Evolutionary conservation across 2,888 invertebrate species (phyloP), one percentile per base, ranked within the genome.

Genomic region (Quadriops clusia): DNA sequence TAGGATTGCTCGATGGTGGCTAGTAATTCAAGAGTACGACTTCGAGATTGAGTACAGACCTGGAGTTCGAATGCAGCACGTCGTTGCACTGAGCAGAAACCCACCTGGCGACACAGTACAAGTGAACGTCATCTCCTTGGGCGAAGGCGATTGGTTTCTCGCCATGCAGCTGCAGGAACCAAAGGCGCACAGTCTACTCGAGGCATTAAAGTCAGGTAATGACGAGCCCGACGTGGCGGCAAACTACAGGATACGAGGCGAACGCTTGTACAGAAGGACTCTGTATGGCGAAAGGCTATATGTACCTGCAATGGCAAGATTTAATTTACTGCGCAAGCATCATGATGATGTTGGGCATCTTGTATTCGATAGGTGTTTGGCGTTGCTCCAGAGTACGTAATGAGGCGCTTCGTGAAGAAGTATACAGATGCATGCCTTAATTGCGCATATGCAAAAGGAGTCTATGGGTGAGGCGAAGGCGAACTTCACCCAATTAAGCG

Each of bases 271-370:
- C 13, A 16, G 33, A 10, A 14, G 20, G 5, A 30, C 30, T 3
- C 23, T 13, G 2, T 5, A 16, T 4, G 30, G 30, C 3, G 41
- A 45, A 30, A n/a, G n/a, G n/a, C n/a, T n/a, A n/a, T n/a, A n/a
- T n/a, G 47, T 51, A 0, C 48, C 47, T 1, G 7, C 9, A 3
- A n/a, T 9, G 2, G 42, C 44, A 14, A 32, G 45, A 8, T 53
- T 46, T 45, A 46, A 39, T 32, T 28, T 53, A 3, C 9, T 49
- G 1, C 47, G 49, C 23, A 48, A 39, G 43, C 35, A 43, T 12
- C 51, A 51, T 29, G 49, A 51, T 32, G 43, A 50, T 4, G 46
- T 47, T 8, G 50, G 51, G 2, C 49, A 52, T 32, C 33, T 45
- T 12, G 43, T 41, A 0, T 28, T 44, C 2, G 34, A 47, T 8